Evolutionary conservation across 2,797 vertebrate species (phyloP), one percentile per base, ranked within the genome.

Genomic region (Vespertilio murinus): DNA sequence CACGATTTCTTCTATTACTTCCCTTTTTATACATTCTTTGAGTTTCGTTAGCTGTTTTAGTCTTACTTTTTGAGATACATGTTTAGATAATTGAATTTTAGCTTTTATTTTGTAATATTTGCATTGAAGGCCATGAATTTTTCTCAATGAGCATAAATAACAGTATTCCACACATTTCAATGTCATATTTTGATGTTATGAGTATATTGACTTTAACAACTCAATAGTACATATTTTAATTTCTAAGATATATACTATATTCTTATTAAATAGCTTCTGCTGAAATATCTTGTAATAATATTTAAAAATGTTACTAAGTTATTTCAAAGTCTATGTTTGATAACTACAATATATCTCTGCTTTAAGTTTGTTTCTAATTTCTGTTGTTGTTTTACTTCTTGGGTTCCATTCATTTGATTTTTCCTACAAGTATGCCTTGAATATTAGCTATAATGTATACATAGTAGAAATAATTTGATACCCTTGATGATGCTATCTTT

Each of bases 331-430:
- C 25, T 71, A 1, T 33, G 6, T 90, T 80, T 91, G 35, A 28
- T 82, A 75, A 77, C 25, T 82, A 52, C 1, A 45, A 6, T 83
- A 33, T 71, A 70, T 4, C 8, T 69, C 47, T 91, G 9, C 33
- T 93, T 54, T 81, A 78, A 83, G 23, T 64, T 61, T 91, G 14
- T 92, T 90, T 88, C 22, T 93, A 47, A 59, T 82, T 92, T 91
- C n/a, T 61, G 1, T 69, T 71, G 20, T 54, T 54, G 8, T 71
- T 64, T 87, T 81, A 13, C 40, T 13, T 79, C 17, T 89, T 85
- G 47, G 3, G 20, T 59, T 61, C 2, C 22, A n/a, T 1, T 81
- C 23, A 75, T 59, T 83, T 83, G 61, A 56, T 93, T 28, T 90
- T 91, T 5, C 75, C 47, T 92, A 23, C 40, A 88, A 54, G 14